Conservation (phyloP, 2,888 invertebrate species). For the Macrostomum cliftonense region DNA sequence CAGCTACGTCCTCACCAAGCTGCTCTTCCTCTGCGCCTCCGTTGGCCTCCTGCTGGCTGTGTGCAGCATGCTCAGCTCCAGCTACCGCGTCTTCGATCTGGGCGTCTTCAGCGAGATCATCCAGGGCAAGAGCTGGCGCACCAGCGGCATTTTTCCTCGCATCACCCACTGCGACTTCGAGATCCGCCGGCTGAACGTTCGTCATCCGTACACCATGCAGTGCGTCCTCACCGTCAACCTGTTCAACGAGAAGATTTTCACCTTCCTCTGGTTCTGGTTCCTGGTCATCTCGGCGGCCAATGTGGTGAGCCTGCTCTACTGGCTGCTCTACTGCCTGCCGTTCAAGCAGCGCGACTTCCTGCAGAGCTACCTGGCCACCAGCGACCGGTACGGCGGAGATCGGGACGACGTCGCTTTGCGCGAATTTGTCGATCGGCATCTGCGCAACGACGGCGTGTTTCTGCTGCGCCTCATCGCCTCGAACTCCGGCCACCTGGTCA, state of each 20-base stretch:
- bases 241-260: constrained; percentile 18
- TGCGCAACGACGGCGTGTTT: too few species aligned
- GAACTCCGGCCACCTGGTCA: too few species aligned
- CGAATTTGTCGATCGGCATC: too few species aligned
- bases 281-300: background rate
- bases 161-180: constrained; percentile 35
- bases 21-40: constrained; percentile 36
- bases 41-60: constrained; percentile 39
- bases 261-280: constrained; percentile 1
- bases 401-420: too few species aligned
- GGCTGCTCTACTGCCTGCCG: too few species aligned
- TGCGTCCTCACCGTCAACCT: constrained; percentile 21
- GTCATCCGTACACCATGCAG: constrained; percentile 20
- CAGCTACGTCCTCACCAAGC: constrained; percentile 35
- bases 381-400: too few species aligned
- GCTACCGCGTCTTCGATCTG: constrained; percentile 35
- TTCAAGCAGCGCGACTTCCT: too few species aligned
- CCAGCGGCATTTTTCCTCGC: constrained; percentile 28
- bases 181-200: constrained; percentile 25
- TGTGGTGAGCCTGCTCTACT: too few species aligned
- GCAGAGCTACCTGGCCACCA: too few species aligned
- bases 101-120: constrained; percentile 38
- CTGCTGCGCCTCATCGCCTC: too few species aligned
- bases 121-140: constrained; percentile 28
- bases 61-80: constrained; percentile 38